phyloP scores from a whole-genome alignment of 2,797 vertebrate species.

The Choloepus didactylus region DNA sequence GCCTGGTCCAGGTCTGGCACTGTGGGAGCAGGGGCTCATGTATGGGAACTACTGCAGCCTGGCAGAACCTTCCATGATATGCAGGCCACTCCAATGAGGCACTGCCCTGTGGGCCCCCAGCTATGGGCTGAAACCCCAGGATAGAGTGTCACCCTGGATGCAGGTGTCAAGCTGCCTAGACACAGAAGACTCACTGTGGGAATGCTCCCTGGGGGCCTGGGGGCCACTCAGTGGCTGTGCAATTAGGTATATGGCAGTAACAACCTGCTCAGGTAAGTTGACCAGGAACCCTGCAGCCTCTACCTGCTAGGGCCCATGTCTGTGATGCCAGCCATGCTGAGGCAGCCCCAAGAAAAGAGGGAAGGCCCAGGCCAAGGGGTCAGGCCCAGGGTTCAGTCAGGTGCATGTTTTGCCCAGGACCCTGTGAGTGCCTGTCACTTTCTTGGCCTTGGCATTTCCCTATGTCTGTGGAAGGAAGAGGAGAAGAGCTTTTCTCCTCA shows the following conservation, averaged over 20 bases:
- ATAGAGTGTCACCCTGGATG: neutral
- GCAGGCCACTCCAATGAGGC: constrained; percentile 92
- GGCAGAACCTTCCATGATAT: constrained; percentile 92
- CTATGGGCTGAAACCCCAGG: neutral
- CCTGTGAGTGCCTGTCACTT: neutral
- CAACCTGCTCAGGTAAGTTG: constrained; percentile 28
- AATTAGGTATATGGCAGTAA: neutral
- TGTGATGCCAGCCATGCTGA: too few relatives aligned
- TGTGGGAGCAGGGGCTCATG: constrained; percentile 83
- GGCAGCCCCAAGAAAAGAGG: neutral
- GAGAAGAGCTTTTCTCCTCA: too few relatives aligned
- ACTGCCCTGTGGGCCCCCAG: constrained; percentile 82
- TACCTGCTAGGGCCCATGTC: too few relatives aligned
- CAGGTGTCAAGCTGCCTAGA: neutral
- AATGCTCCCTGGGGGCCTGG: constrained; percentile 49
- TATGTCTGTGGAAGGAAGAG: too few relatives aligned
- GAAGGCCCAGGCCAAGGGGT: neutral
- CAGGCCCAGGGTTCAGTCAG: too few relatives aligned
- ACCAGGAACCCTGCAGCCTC: too few relatives aligned
- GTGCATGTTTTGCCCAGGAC: too few relatives aligned
- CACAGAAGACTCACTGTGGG: neutral
- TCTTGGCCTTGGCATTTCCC: neutral
- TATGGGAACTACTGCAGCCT: constrained; percentile 94
- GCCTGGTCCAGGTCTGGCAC: constrained; percentile 93
- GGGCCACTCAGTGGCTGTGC: neutral